Evolutionary conservation across 2,113 vertebrate species (phyloP), one percentile per base, ranked within the genome.

Genomic region (Neodon shergylaensis): DNA sequence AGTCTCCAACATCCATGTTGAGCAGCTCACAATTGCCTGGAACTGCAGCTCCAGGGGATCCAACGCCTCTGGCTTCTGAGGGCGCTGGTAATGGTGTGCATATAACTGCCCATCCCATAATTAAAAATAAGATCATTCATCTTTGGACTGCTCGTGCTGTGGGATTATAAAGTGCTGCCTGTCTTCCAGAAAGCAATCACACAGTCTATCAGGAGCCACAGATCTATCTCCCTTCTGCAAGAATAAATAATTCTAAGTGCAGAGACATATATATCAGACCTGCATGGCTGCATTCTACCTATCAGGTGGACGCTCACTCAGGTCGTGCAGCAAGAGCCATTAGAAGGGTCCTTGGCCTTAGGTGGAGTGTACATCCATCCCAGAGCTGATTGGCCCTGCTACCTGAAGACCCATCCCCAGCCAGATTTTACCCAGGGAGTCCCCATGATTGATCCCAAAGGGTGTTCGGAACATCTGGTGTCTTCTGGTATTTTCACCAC

Each of bases 131-230:
- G 28, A 28, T 19, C 39, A 42, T 28, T 39, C 24, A 9, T 39
- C 17, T 58, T 58, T 7, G 0, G 73, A 68, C 73, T 52, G 17
- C 65, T 88, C 76, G 72, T 70, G 49, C 79, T 52, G 21, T n/a
- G 21, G 24, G 39, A 52, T 58, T 72, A 17, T 36, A 44, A 88
- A 93, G 61, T 21, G 54, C 61, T 86, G 49, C 36, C 17, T 79
- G 19, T 21, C 81, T 92, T 78, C 89, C 90, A 61, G 70, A 92
- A 88, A 90, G 47, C 54, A 42, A 79, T 88, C 28, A 47, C 54
- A 17, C 72, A 31, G 13, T 31, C 2, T 5, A 73, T 85, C n/a
- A 77, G 66, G 47, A 94, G 61, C 31, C 54, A 58, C 68, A 84
- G 93, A 79, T 47, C 70, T 14, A 0, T 92, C 36, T 83, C n/a